Conservation (phyloP, 53 echinoderm and acorn worm species). For the Antedon mediterranea region DNA sequence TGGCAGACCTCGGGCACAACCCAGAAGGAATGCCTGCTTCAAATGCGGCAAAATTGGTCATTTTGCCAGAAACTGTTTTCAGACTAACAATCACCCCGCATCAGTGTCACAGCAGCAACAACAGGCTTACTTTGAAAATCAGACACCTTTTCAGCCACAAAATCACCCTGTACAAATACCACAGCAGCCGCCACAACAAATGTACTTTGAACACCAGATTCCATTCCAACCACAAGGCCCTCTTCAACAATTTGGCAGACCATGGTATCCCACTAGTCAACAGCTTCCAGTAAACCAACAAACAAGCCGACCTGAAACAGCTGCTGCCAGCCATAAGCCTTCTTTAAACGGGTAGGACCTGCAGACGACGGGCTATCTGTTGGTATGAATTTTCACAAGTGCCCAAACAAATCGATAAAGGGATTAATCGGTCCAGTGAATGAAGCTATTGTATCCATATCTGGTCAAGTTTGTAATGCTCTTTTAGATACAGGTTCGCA, state of each 20-base stretch:
- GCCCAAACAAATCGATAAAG: neutral
- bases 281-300: neutral
- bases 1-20: neutral
- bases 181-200: neutral
- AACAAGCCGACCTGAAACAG: no score
- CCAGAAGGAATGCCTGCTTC: neutral
- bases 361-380: slow-evolving; percentile 5
- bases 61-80: neutral
- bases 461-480: slow-evolving; percentile 2
- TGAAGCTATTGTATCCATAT: neutral
- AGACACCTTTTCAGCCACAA: no score
- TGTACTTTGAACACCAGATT: neutral
- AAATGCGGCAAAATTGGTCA: neutral
- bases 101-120: no score
- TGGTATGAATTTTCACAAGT: neutral
- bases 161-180: no score
- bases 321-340: neutral
- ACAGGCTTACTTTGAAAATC: no score
- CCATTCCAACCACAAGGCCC: neutral
- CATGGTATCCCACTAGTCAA: neutral
- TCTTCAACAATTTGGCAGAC: neutral
- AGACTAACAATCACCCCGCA: no score
- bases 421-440: slow-evolving; percentile 4
- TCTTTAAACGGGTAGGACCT: neutral
- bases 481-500: slow-evolving; percentile 12